These are phyloP conservation scores for Drosophila silvestris DNA, from an alignment of 2,888 invertebrate genomes.

Conservation along the genomic window DNA sequence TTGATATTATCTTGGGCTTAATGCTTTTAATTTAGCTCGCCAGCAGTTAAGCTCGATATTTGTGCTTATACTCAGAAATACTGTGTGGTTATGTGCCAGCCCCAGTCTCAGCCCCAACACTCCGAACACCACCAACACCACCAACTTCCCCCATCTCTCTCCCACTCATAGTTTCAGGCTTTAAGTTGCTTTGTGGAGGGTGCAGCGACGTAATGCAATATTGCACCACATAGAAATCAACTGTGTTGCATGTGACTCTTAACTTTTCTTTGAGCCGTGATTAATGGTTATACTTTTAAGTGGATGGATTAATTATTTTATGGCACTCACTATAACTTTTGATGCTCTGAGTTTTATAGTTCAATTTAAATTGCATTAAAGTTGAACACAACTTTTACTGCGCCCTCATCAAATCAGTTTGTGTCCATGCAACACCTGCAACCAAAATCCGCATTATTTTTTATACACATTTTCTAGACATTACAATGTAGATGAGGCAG, in stretches of 20 bases:
- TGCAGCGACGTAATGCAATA: not conserved
- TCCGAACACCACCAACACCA: not conserved
- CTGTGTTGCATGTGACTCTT: not conserved
- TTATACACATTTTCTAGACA: not conserved
- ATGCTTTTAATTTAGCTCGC: conserved; percentile 71
- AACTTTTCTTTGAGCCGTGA: not conserved
- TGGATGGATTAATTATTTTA: not conserved
- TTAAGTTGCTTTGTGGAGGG: not conserved
- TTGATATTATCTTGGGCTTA: conserved; percentile 69
- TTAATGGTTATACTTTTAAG: not conserved
- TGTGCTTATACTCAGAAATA: conserved; percentile 9
- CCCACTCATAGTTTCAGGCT: not conserved
- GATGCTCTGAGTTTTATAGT: too few relatives aligned
- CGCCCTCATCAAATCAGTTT: not conserved
- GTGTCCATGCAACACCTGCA: not conserved
- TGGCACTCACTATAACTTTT: not conserved
- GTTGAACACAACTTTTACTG: not conserved
- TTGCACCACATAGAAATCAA: not conserved
- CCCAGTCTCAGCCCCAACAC: too few relatives aligned
- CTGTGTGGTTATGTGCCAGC: not conserved
- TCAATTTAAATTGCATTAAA: not conserved
- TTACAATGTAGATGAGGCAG: not conserved
- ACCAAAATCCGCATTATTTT: not conserved
- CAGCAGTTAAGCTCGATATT: conserved; percentile 42
- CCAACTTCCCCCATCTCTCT: not conserved